Conservation (phyloP, 2,113 vertebrate species). For the Cyrtonyx montezumae region DNA sequence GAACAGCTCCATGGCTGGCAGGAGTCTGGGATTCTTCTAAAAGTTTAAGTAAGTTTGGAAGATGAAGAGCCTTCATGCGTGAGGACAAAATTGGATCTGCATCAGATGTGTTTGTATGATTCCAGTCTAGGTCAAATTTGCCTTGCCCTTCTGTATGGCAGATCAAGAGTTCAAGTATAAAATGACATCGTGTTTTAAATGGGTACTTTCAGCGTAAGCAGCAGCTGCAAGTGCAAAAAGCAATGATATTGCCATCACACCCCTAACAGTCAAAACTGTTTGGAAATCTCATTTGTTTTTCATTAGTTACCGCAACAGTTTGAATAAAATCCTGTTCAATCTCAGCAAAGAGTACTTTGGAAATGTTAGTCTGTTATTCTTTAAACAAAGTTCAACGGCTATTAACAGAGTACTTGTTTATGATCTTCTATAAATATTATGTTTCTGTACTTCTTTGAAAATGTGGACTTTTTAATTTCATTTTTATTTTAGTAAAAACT, state of each 20-base stretch:
- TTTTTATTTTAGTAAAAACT: slow-evolving; percentile 76
- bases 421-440: slow-evolving; percentile 67
- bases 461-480: slow-evolving; percentile 72
- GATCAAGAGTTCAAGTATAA: slow-evolving; percentile 67
- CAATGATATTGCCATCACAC: slow-evolving; percentile 63
- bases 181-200: slow-evolving; percentile 51
- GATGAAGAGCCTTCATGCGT: neutral
- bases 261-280: slow-evolving; percentile 72
- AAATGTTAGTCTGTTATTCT: slow-evolving; percentile 77
- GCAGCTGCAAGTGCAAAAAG: slow-evolving; percentile 65
- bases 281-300: slow-evolving; percentile 74
- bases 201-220: slow-evolving; percentile 58
- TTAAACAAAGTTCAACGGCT: slow-evolving; percentile 66
- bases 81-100: neutral
- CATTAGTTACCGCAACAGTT: slow-evolving; percentile 73
- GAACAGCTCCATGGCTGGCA: neutral
- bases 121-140: slow-evolving; percentile 7
- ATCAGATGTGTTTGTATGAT: neutral
- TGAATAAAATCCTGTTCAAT: slow-evolving; percentile 75
- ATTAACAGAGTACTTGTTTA: slow-evolving; percentile 70
- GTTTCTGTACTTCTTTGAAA: slow-evolving; percentile 64
- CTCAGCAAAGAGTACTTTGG: slow-evolving; percentile 72
- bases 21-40: neutral
- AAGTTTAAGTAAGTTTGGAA: neutral
- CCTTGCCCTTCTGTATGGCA: neutral